Percentiles rank a stretch among this genome's conserved stretches.
These are phyloP conservation scores for Balaenoptera acutorostrata DNA, from an alignment of 2,113 vertebrate species.

Conservation along the genomic window DNA sequence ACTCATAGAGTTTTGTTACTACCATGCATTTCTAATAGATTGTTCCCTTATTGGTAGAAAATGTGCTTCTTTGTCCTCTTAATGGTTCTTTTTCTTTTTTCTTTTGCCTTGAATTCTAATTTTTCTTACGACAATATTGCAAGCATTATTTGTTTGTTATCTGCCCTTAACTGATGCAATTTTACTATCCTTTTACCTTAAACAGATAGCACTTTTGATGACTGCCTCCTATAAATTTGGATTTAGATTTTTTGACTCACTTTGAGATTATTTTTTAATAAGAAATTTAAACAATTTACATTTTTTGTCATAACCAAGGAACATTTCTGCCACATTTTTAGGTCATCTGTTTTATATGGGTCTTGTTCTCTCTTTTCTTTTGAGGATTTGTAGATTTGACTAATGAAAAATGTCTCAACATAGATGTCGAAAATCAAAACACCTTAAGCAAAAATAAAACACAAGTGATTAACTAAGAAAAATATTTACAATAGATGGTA, in stretches of 20 bases:
- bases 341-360: neutral
- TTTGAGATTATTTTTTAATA: neutral
- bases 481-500: neutral
- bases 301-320: neutral
- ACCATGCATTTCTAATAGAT: neutral
- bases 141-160: neutral
- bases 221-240: neutral
- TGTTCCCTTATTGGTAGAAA: neutral
- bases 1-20: neutral
- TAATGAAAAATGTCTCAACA: neutral
- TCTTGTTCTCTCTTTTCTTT: neutral
- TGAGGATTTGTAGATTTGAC: neutral
- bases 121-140: neutral
- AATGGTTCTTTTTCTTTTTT: neutral
- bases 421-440: neutral
- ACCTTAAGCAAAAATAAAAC: neutral
- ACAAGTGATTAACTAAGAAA: neutral
- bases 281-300: neutral
- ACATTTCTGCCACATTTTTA: neutral
- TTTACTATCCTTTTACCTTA: neutral
- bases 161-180: neutral
- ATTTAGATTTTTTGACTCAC: neutral
- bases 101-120: neutral
- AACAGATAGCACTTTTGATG: neutral
- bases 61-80: neutral